Evolutionary conservation across 2,888 invertebrate genomes (phyloP), one percentile per base, ranked within the genome.

Genomic region (Dolichopus griseipennis): DNA sequence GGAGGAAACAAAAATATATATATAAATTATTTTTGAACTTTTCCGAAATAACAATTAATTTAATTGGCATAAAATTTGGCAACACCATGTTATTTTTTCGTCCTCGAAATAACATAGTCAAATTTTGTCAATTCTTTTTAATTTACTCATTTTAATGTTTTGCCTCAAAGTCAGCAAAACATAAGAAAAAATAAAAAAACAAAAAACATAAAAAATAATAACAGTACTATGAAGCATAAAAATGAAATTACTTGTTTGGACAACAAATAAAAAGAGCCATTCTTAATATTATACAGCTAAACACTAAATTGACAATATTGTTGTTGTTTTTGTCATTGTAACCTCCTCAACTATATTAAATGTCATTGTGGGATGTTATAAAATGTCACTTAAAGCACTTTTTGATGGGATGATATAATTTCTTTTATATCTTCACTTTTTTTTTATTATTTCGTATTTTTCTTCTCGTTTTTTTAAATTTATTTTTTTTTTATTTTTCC

Each of bases 331-430:
- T 52, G 15, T 52, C 8, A 52, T 52, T 18, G 52, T 52, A 18
- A 52, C 52, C 52, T 52, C 52, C 52, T n/a, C 52, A 52, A 52
- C 52, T 18, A 52, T 52, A 52, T 52, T 52, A 52, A 52, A 52
- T 52, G 52, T 52, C 52, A 52, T 52, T 52, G 52, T 52, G 52
- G 52, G 52, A 52, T 52, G 52, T 52, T 52, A 52, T 52, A 52
- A 52, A 52, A 52, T 52, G 52, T 18, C n/a, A 41, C 41, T 41
- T 41, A 41, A 41, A 41, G 41, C 41, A 41, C 41, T 41, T 41
- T 27, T 41, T 41, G 41, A 12, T 41, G 41, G 12, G 41, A 41
- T 41, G 41, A 41, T 41, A 15, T 41, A 9, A 41, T 41, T 41
- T 15, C 41, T 9, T 41, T 41, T 41, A 41, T 12, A 9, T 41